These are phyloP conservation scores for Microctenopoma steveboyesi DNA, from an alignment of 2,797 vertebrate species.

Conservation along the genomic window DNA sequence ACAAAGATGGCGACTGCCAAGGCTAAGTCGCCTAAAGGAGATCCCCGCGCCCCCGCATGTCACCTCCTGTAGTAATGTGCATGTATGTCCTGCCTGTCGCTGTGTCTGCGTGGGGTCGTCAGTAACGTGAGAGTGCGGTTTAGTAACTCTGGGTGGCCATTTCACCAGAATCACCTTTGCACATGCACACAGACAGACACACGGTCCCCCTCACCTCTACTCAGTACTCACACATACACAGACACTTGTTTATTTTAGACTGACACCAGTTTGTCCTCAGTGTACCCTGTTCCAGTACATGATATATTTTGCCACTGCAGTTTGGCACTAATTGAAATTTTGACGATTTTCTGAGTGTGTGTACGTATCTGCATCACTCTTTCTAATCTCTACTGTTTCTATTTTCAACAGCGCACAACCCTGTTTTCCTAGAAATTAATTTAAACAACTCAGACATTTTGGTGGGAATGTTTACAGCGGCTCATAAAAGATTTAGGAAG, in stretches of 20 bases:
- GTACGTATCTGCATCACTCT: neutral
- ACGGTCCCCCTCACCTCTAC: neutral
- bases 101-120: constrained; percentile 38
- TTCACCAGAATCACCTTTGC: constrained; percentile 51
- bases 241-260: constrained; percentile 30
- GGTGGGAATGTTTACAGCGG: neutral
- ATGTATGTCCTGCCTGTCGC: constrained; percentile 2
- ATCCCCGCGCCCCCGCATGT: neutral
- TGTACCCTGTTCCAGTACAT: constrained; percentile 11
- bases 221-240: constrained; percentile 2
- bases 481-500: no score
- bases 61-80: constrained; percentile 3
- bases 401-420: neutral
- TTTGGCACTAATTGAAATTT: constrained; percentile 34
- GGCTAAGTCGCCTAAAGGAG: no score
- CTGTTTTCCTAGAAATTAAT: no score
- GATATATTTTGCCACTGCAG: constrained; percentile 39
- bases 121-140: constrained; percentile 63
- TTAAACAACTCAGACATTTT: no score
- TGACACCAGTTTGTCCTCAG: constrained; percentile 35
- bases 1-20: neutral
- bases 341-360: neutral
- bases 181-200: constrained; percentile 9
- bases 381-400: neutral
- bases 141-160: constrained; percentile 51